Conservation (phyloP, 2,797 vertebrate genomes). For the Staurois parvus region DNA sequence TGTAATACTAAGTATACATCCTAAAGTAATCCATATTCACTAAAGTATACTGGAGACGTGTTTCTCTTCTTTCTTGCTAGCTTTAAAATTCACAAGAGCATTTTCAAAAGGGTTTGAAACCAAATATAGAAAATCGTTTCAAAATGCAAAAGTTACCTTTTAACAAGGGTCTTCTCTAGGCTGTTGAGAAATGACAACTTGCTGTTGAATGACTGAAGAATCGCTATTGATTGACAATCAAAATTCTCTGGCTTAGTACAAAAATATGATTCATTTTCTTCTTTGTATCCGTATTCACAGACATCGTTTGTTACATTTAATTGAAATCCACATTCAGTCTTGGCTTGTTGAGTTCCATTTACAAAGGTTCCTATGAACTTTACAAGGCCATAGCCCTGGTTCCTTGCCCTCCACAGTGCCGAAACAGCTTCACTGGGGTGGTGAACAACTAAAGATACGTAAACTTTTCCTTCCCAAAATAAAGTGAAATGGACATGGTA, state of each 20-base stretch:
- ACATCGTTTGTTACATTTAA: slow-evolving; percentile 19
- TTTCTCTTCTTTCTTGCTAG: too few relatives aligned
- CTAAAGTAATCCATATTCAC: too few relatives aligned
- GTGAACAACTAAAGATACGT: slow-evolving; percentile 21
- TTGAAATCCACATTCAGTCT: slow-evolving; percentile 51
- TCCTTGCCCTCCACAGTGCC: slow-evolving; percentile 64
- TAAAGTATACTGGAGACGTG: too few relatives aligned
- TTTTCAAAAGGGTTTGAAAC: too few relatives aligned
- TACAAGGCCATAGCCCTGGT: slow-evolving; percentile 57
- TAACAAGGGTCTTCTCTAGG: slow-evolving; percentile 56
- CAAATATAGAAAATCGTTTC: too few relatives aligned
- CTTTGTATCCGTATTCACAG: slow-evolving; percentile 58
- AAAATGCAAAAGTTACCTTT: slow-evolving; percentile 42
- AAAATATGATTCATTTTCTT: slow-evolving; percentile 65
- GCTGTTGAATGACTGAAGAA: slow-evolving; percentile 27
- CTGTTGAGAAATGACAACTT: slow-evolving; percentile 50
- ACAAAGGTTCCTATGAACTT: slow-evolving; percentile 55
- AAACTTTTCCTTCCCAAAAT: slow-evolving; percentile 20
- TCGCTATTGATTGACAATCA: slow-evolving; percentile 56
- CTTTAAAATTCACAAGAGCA: too few relatives aligned
- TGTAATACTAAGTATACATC: too few relatives aligned
- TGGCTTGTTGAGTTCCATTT: background rate
- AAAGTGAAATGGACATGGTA: slow-evolving; percentile 38
- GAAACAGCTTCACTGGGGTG: slow-evolving; percentile 61
- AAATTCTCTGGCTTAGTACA: slow-evolving; percentile 56